Evolutionary conservation across 1,140 invertebrate genomes (phyloP), one percentile per base, ranked within the genome.

Genomic region (Trachymyrmex cornetzi): DNA sequence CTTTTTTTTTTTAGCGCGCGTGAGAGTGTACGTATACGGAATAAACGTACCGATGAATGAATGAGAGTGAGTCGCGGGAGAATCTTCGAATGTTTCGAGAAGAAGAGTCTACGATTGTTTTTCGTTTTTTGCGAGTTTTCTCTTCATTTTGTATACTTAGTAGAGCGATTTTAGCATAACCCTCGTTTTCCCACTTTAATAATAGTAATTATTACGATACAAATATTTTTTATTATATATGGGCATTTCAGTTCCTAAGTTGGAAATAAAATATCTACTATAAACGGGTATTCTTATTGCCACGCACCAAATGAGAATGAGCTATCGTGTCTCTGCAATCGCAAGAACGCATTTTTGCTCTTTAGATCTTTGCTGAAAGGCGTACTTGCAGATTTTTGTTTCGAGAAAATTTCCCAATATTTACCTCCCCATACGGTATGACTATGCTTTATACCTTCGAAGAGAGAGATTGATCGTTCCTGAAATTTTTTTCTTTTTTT

Each of bases 171-270:
- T 92, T 92, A 90, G 80, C 74, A 77, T 91, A 90, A 92, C 74
- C 50, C 77, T 82, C 79, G 75, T 91, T 91, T 92, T 92, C 87
- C 86, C 89, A 89, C 85, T 92, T 92, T 86, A 89, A 88, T 91
- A 89, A 90, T 92, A 90, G 91, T 90, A 89, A 90, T 91, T 90
- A 91, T 92, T 81, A 90, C 71, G 71, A 93, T 89, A 92, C 88
- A 84, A 89, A 93, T 92, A 93, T 93, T 93, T 93, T 93, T 93
- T 93, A 93, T 93, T 92, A 92, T 92, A 92, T 92, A 93, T 91
- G 92, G 92, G 92, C 92, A 93, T 93, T 93, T 93, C 91, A 93
- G 92, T 93, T 93, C 92, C 92, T 93, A 93, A 92, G 88, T 93
- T 93, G 92, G 90, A 93, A 93, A 93, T 93, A 93, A 93, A 93